Evolutionary conservation across 2,113 vertebrate genomes (phyloP).

Genomic region (Dermatemys mawii): DNA sequence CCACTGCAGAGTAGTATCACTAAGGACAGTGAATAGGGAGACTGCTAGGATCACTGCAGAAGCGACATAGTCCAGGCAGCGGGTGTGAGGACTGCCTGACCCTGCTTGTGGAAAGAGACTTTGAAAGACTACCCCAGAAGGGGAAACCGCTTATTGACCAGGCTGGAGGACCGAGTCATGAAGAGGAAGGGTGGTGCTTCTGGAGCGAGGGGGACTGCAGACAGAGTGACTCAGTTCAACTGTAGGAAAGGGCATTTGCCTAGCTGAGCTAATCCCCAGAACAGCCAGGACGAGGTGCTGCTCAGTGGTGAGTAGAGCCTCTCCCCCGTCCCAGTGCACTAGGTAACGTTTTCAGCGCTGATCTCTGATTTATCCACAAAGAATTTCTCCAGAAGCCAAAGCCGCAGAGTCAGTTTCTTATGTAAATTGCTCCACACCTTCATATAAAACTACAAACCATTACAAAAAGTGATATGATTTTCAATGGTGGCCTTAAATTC

Average conservation of each 20-base stretch:
- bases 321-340: background rate
- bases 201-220: background rate
- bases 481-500: background rate
- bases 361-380: background rate
- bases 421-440: background rate
- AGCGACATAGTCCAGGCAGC: background rate
- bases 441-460: background rate
- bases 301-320: background rate
- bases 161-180: background rate
- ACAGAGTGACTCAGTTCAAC: background rate
- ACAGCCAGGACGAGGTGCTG: background rate
- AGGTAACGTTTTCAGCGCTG: background rate
- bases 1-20: background rate
- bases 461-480: fast-evolving
- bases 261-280: no score
- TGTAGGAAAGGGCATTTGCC: background rate
- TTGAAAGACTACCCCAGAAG: background rate
- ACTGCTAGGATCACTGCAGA: background rate
- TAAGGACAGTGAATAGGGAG: background rate
- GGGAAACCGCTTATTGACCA: background rate
- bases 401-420: background rate
- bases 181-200: background rate
- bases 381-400: background rate
- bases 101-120: background rate
- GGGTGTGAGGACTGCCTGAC: background rate